These are phyloP conservation scores for Nibea albiflora DNA, from an alignment of 2,113 vertebrate genomes.

Conservation along the genomic window DNA sequence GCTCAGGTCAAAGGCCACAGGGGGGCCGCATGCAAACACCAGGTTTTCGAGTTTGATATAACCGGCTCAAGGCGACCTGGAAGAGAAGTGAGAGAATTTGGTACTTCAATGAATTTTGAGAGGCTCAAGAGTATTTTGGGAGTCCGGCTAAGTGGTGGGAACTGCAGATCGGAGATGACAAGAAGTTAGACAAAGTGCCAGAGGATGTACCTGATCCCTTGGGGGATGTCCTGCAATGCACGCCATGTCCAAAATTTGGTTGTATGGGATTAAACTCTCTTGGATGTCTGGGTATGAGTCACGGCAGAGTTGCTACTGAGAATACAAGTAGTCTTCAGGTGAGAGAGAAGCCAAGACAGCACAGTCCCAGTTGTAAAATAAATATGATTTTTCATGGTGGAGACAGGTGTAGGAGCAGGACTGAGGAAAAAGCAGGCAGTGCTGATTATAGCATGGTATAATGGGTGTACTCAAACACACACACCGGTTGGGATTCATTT, in stretches of 20 bases:
- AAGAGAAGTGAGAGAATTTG: constrained; percentile 28
- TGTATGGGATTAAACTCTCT: constrained; percentile 38
- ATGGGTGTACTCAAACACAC: background rate
- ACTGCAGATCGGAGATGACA: constrained; percentile 48
- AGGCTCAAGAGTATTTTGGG: constrained; percentile 24
- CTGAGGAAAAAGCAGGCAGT: background rate
- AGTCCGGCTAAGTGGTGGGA: constrained; percentile 4
- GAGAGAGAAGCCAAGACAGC: constrained; percentile 13
- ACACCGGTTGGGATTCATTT: background rate
- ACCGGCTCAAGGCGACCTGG: constrained; percentile 16
- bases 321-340: constrained; percentile 24
- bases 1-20: background rate
- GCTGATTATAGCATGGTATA: constrained; percentile 6
- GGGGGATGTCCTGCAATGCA: constrained; percentile 42
- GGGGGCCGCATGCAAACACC: constrained; percentile 14
- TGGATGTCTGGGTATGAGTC: constrained; percentile 38
- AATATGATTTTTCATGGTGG: constrained; percentile 7
- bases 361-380: constrained; percentile 1
- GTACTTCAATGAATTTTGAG: constrained; percentile 38
- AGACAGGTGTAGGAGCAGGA: background rate
- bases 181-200: constrained; percentile 50
- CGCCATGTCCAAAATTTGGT: constrained; percentile 23
- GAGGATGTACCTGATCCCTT: constrained; percentile 37
- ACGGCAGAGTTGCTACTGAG: constrained; percentile 24
- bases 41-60: constrained; percentile 45